Conservation (phyloP, 2,113 vertebrate genomes). For the Capra hircus region DNA sequence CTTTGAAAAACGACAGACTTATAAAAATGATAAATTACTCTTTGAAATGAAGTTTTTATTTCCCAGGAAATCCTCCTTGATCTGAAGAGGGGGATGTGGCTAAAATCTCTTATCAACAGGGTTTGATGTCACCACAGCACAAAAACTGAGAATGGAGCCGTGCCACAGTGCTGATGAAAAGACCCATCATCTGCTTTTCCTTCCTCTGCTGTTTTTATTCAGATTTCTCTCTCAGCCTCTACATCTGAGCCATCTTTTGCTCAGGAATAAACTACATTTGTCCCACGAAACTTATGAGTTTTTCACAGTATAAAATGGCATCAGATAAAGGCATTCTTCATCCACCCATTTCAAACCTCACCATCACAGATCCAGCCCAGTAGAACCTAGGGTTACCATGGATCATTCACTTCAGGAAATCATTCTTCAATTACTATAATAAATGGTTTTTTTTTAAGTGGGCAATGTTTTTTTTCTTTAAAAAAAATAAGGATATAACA, state of each 20-base stretch:
- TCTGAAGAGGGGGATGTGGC: not conserved
- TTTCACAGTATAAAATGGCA: not conserved
- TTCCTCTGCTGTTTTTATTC: not conserved
- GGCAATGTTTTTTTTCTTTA: not conserved
- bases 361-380: not conserved
- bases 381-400: not conserved
- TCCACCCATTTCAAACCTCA: not conserved
- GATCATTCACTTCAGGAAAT: not conserved
- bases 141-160: not conserved
- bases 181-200: not conserved
- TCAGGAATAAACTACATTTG: conserved; percentile 27
- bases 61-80: conserved; percentile 25
- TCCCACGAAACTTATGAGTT: conserved; percentile 25
- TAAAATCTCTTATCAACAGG: not conserved
- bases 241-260: not conserved
- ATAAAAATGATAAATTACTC: conserved; percentile 21
- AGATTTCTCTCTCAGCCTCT: not conserved
- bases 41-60: conserved; percentile 24
- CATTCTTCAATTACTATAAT: not conserved
- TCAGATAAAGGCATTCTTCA: not conserved
- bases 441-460: conserved; percentile 34
- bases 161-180: accelerated
- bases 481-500: not conserved
- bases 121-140: not conserved
- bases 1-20: not conserved